Percentiles rank a stretch among this genome's conserved stretches.
These are phyloP conservation scores for Xiphophorus birchmanni DNA, from an alignment of 2,797 vertebrate species.

Conservation along the genomic window DNA sequence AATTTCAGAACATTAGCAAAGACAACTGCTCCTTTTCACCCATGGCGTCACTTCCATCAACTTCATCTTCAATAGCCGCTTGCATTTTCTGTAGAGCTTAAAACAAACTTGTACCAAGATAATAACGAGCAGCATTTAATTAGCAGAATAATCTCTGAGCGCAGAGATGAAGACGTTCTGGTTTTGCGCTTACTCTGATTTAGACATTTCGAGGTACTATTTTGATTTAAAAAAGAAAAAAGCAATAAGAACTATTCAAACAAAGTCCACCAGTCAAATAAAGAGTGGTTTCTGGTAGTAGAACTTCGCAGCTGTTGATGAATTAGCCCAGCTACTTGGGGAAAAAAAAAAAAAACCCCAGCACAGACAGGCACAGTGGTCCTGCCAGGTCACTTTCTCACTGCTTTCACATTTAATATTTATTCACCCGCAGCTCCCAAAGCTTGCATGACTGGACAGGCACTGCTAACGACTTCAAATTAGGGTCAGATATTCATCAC, in stretches of 20 bases:
- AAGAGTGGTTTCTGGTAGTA: too few species aligned
- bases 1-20: neutral
- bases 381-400: neutral
- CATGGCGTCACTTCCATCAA: too few species aligned
- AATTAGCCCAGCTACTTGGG: too few species aligned
- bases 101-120: neutral
- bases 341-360: too few species aligned
- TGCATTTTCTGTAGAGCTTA: neutral
- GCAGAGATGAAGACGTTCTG: too few species aligned
- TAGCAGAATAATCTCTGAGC: neutral
- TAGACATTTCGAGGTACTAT: too few species aligned
- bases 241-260: too few species aligned
- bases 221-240: too few species aligned
- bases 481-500: slow-evolving; percentile 61
- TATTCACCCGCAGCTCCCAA: slow-evolving; percentile 46
- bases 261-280: too few species aligned
- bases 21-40: neutral
- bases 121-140: neutral
- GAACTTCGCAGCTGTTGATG: too few species aligned
- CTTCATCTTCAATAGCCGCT: neutral
- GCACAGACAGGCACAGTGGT: too few species aligned
- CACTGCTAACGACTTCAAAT: slow-evolving; percentile 55
- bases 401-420: slow-evolving; percentile 23
- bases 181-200: neutral
- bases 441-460: slow-evolving; percentile 54